Evolutionary conservation across 2,113 vertebrate species (phyloP).

Genomic region (Pyxicephalus adspersus): DNA sequence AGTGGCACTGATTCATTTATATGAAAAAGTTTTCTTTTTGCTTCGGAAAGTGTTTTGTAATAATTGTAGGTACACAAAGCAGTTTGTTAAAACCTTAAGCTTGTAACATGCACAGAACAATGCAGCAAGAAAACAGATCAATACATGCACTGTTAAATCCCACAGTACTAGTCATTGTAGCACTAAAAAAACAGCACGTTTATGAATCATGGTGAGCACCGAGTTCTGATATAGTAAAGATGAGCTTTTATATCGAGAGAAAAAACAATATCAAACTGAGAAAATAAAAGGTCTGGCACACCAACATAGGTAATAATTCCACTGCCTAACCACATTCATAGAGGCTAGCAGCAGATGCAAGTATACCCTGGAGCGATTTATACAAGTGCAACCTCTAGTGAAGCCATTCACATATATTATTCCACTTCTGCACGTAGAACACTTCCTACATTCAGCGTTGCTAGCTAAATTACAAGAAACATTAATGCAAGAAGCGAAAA

Average conservation of each 20-base stretch:
- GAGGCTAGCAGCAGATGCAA: slow-evolving; percentile 47
- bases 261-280: slow-evolving; percentile 43
- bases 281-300: slow-evolving; percentile 47
- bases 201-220: slow-evolving; percentile 21
- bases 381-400: slow-evolving; percentile 48
- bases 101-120: not conserved
- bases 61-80: no score
- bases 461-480: slow-evolving; percentile 1
- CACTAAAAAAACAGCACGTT: slow-evolving; percentile 11
- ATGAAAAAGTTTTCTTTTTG: no score
- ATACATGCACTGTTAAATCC: not conserved
- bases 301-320: slow-evolving; percentile 48
- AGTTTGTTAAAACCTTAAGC: not conserved
- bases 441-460: slow-evolving; percentile 14
- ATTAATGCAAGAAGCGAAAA: not conserved
- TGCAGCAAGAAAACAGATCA: not conserved
- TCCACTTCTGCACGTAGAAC: slow-evolving; percentile 6
- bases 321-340: slow-evolving; percentile 34
- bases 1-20: no score
- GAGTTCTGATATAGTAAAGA: slow-evolving; percentile 27
- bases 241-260: slow-evolving; percentile 20
- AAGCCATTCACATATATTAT: slow-evolving; percentile 38
- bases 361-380: slow-evolving; percentile 51
- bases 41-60: not conserved
- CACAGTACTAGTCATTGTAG: not conserved